Percentiles rank a stretch among this genome's conserved stretches.
Conservation (phyloP, 2,888 invertebrate species). For the Dryadula phaetusa region DNA sequence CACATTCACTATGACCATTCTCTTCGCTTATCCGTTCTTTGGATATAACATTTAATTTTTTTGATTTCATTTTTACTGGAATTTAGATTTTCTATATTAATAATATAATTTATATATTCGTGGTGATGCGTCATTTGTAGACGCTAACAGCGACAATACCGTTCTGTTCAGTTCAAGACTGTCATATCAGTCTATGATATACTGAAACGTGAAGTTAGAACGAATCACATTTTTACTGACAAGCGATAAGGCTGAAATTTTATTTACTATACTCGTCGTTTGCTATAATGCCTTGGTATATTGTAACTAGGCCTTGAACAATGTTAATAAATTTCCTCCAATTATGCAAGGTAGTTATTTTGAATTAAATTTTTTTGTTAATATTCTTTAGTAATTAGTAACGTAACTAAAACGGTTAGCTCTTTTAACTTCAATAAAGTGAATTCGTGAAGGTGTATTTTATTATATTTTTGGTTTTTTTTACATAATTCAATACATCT, state of each 20-base stretch:
- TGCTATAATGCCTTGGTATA: neutral
- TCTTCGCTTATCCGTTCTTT: conserved; percentile 21
- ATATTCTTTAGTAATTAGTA: too few relatives aligned
- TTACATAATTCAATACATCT: too few relatives aligned
- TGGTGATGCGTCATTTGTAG: conserved; percentile 10
- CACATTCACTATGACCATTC: conserved; percentile 50
- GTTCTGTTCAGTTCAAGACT: neutral
- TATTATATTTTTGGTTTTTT: too few relatives aligned
- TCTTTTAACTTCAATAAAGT: too few relatives aligned
- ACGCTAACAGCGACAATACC: neutral
- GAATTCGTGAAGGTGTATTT: too few relatives aligned
- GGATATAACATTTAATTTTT: conserved; percentile 12
- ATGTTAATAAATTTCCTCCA: neutral
- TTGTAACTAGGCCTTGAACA: too few relatives aligned
- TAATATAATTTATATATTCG: neutral
- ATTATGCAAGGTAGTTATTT: neutral
- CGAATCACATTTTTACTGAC: conserved; percentile 3
- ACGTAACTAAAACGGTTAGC: too few relatives aligned
- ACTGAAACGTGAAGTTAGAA: neutral
- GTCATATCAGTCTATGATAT: conserved; percentile 2
- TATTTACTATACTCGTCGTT: neutral
- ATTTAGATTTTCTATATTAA: neutral
- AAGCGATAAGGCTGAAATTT: conserved; percentile 5
- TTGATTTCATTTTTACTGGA: conserved; percentile 12
- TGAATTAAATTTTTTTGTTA: neutral